phyloP scores from a whole-genome alignment of 2,797 vertebrate species.

The Arremon aurantiirostris region DNA sequence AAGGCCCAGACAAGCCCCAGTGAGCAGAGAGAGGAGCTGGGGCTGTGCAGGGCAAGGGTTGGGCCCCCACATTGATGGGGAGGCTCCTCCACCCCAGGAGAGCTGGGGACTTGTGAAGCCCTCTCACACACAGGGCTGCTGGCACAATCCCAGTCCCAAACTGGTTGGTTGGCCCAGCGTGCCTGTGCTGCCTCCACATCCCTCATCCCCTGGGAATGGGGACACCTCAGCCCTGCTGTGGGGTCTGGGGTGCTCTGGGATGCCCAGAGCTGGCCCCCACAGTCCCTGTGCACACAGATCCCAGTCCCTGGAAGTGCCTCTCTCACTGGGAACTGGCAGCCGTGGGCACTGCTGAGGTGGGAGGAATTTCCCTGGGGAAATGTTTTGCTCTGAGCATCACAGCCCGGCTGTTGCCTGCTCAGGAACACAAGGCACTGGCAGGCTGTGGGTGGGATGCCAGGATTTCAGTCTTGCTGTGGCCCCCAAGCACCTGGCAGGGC shows the following conservation, averaged over 20 bases:
- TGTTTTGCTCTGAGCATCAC: background rate
- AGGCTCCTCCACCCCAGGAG: background rate
- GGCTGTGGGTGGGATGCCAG: background rate
- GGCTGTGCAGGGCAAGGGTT: rapidly evolving
- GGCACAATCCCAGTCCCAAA: background rate
- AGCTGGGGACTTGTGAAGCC: rapidly evolving
- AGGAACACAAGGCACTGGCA: background rate
- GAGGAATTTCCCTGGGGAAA: background rate
- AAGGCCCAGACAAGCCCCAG: background rate
- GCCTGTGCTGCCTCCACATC: rapidly evolving
- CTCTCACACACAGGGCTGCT: background rate
- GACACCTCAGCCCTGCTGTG: background rate
- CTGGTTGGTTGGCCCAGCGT: background rate
- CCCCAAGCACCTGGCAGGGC: background rate
- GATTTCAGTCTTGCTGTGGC: background rate
- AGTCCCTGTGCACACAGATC: background rate
- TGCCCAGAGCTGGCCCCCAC: background rate
- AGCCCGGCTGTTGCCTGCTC: background rate
- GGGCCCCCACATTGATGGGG: rapidly evolving
- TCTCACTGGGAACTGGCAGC: rapidly evolving
- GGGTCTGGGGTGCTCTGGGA: background rate
- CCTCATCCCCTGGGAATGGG: background rate
- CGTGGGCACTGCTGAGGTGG: background rate
- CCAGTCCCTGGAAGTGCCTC: background rate
- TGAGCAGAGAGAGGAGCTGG: background rate